Evolutionary conservation across 2,888 invertebrate species (phyloP).

Genomic region (Pegoplata infirma): DNA sequence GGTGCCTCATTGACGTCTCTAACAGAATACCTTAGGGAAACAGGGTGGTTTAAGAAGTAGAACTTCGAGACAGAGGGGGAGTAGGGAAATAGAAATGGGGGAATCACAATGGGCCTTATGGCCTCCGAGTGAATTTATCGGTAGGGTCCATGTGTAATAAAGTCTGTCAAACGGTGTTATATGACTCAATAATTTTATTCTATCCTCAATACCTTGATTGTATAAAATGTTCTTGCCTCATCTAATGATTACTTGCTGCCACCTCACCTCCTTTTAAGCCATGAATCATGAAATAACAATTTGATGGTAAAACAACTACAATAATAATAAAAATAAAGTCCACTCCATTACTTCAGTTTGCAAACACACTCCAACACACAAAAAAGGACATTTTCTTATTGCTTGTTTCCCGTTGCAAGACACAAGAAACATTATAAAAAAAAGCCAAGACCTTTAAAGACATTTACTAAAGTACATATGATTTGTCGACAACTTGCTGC

Average conservation of each 20-base stretch:
- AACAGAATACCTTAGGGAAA: no score
- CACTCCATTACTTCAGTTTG: slow-evolving; percentile 72
- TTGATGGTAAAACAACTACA: slow-evolving; percentile 62
- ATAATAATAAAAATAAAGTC: slow-evolving; percentile 73
- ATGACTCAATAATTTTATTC: no score
- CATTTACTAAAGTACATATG: slow-evolving; percentile 56
- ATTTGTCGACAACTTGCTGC: slow-evolving; percentile 63
- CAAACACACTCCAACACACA: slow-evolving; percentile 28
- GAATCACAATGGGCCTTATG: no score
- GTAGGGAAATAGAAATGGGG: no score
- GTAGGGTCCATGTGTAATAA: no score
- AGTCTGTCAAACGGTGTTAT: no score
- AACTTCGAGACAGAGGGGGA: no score
- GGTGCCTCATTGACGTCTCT: no score
- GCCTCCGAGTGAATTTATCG: no score
- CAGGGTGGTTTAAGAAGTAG: no score
- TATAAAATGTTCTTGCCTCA: neutral
- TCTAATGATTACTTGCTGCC: neutral
- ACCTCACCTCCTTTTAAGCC: neutral
- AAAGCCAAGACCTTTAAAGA: slow-evolving; percentile 38
- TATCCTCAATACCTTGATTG: neutral
- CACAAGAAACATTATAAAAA: no score
- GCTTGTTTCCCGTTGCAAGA: slow-evolving; percentile 37
- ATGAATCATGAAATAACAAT: slow-evolving; percentile 8
- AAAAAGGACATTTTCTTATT: slow-evolving; percentile 50